phyloP scores from a whole-genome alignment of 2,888 invertebrate genomes.

The Cephus sareptanus region DNA sequence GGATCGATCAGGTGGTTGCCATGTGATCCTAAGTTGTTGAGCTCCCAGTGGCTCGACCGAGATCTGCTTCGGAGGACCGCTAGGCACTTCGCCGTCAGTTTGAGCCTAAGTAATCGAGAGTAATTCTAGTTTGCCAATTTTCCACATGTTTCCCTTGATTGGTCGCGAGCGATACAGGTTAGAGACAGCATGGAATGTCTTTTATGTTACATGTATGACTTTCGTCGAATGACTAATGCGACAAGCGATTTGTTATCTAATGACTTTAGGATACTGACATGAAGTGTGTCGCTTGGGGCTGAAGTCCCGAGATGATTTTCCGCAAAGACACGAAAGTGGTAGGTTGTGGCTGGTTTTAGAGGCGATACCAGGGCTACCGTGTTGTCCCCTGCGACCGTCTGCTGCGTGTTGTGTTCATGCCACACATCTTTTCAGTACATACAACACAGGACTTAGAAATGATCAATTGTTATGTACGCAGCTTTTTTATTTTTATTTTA shows the following conservation, averaged over 20 bases:
- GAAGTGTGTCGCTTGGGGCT: constrained; percentile 70
- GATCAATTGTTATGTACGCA: too few species aligned
- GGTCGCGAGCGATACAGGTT: too few species aligned
- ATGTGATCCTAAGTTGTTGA: constrained; percentile 78
- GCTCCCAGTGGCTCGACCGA: constrained; percentile 76
- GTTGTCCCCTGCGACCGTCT: constrained; percentile 69
- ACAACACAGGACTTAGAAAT: constrained; percentile 34
- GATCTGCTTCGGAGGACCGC: constrained; percentile 77
- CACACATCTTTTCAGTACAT: constrained; percentile 67
- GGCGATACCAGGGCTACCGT: constrained; percentile 69
- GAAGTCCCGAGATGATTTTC: constrained; percentile 74
- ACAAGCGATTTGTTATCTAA: too few species aligned
- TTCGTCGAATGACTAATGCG: background rate
- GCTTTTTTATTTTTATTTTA: too few species aligned
- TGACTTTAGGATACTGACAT: constrained; percentile 59
- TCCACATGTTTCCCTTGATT: too few species aligned
- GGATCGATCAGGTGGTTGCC: constrained; percentile 80
- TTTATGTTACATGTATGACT: background rate
- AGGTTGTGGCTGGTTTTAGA: constrained; percentile 71
- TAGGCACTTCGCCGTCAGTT: constrained; percentile 74
- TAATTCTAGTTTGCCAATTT: background rate
- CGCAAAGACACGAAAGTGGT: constrained; percentile 72
- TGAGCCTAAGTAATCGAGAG: constrained; percentile 51
- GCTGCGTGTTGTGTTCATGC: constrained; percentile 71
- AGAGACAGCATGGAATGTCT: background rate